phyloP scores from a whole-genome alignment of 2,888 invertebrate genomes.

The Polylopha cassiicola region DNA sequence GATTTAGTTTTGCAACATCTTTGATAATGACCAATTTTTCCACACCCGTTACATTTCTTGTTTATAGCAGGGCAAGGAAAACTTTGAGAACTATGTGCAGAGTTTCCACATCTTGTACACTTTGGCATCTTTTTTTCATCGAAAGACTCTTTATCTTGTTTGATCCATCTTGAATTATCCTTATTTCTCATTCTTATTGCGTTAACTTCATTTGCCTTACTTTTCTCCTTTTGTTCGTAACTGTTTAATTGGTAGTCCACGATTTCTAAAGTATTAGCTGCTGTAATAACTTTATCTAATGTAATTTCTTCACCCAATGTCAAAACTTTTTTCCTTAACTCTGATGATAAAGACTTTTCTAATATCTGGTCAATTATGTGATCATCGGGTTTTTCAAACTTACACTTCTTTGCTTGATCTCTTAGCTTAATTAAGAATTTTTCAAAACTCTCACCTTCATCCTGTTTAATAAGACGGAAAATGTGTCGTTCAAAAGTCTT shows the following conservation, averaged over 20 bases:
- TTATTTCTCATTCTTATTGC: slow-evolving; percentile 4
- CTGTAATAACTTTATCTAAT: slow-evolving; percentile 9
- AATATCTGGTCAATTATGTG: slow-evolving; percentile 32
- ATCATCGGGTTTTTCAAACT: slow-evolving; percentile 31
- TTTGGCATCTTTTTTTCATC: not conserved
- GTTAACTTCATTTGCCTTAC: too few relatives aligned
- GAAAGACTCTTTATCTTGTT: not conserved
- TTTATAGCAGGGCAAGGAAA: slow-evolving; percentile 8
- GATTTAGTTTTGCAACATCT: slow-evolving; percentile 13
- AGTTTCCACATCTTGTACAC: slow-evolving; percentile 10
- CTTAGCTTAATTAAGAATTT: slow-evolving; percentile 13
- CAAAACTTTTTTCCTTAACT: slow-evolving; percentile 20
- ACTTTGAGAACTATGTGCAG: not conserved
- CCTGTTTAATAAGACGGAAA: slow-evolving; percentile 15
- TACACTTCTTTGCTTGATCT: too few relatives aligned
- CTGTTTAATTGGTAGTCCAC: slow-evolving; percentile 12
- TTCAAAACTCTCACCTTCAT: slow-evolving; percentile 16
- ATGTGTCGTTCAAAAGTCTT: slow-evolving; percentile 10
- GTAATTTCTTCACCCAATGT: slow-evolving; percentile 13
- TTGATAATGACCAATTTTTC: slow-evolving; percentile 18
- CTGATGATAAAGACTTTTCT: slow-evolving; percentile 27
- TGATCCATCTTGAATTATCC: not conserved
- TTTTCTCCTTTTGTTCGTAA: slow-evolving; percentile 3
- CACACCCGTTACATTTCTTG: slow-evolving; percentile 13
- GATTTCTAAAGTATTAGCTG: slow-evolving; percentile 18